Evolutionary conservation across 2,888 invertebrate species (phyloP).

Genomic region (Anagyrus pseudococci): DNA sequence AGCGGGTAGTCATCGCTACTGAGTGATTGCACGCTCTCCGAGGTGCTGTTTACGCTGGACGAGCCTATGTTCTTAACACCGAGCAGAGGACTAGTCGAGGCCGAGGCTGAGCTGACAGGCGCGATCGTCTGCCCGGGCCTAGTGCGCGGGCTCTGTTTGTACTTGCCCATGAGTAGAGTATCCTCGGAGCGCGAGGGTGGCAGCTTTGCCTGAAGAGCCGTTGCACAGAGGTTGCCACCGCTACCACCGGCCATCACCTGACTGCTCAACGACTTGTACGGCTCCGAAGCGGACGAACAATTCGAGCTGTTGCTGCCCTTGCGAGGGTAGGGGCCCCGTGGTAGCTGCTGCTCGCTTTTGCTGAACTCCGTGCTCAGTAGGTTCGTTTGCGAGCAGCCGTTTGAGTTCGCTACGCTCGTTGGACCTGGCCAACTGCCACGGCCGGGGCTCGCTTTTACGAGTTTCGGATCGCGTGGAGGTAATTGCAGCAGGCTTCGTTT

Average conservation of each 20-base stretch:
- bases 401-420: constrained; percentile 67
- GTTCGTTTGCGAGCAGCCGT: constrained; percentile 63
- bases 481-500: constrained; percentile 71
- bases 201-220: constrained; percentile 59
- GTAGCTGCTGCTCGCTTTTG: constrained; percentile 81
- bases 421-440: constrained; percentile 89
- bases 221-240: not conserved
- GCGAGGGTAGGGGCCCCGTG: constrained; percentile 51
- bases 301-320: constrained; percentile 55
- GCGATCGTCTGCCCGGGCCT: too few species aligned
- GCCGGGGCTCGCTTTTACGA: constrained; percentile 78
- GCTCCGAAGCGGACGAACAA: constrained; percentile 50
- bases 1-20: constrained; percentile 52
- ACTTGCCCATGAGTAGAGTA: constrained; percentile 66
- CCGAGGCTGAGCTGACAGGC: constrained; percentile 69
- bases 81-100: constrained; percentile 74
- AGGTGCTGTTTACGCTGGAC: constrained; percentile 44
- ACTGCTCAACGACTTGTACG: constrained; percentile 45
- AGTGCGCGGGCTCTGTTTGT: too few species aligned
- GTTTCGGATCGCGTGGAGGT: constrained; percentile 76
- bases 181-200: constrained; percentile 84
- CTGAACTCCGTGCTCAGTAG: constrained; percentile 75
- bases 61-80: constrained; percentile 65
- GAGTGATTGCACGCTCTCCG: constrained; percentile 72
- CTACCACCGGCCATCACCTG: constrained; percentile 39